phyloP scores from a whole-genome alignment of 2,888 invertebrate species.

The Cheilosia scutellata region DNA sequence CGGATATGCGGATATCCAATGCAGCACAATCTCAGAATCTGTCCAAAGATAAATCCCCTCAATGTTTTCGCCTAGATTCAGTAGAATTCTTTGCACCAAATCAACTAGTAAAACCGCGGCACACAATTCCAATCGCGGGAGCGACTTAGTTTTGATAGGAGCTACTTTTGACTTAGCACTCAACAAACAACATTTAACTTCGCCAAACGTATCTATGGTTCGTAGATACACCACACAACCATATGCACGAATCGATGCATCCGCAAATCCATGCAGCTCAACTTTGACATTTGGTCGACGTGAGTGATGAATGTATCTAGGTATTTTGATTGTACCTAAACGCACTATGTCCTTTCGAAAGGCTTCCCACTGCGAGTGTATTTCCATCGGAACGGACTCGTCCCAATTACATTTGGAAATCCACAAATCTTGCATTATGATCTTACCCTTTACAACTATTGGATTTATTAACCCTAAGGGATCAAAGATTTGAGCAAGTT shows the following conservation, averaged over 20 bases:
- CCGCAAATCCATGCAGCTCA: neutral
- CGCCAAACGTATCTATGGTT: neutral
- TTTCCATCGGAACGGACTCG: slow-evolving; percentile 28
- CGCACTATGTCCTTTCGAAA: slow-evolving; percentile 2
- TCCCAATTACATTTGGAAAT: slow-evolving; percentile 51
- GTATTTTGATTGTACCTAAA: slow-evolving; percentile 34
- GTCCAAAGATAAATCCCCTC: slow-evolving; percentile 1
- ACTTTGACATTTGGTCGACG: neutral
- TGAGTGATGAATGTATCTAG: slow-evolving; percentile 34
- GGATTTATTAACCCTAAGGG: too few species aligned
- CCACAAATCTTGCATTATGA: slow-evolving; percentile 70
- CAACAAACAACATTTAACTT: neutral
- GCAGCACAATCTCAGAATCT: slow-evolving; percentile 3
- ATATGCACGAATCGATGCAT: slow-evolving; percentile 32
- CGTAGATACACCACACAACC: slow-evolving; percentile 27
- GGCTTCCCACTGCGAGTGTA: slow-evolving; percentile 31
- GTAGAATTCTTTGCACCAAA: slow-evolving; percentile 61
- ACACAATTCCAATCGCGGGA: slow-evolving; percentile 79
- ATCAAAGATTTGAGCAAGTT: slow-evolving; percentile 3
- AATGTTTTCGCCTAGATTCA: slow-evolving; percentile 15
- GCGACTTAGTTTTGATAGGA: slow-evolving; percentile 61
- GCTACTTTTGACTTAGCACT: slow-evolving; percentile 39
- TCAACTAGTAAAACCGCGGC: slow-evolving; percentile 77
- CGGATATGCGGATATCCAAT: slow-evolving; percentile 7
- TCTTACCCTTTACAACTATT: slow-evolving; percentile 50